Percentiles rank a stretch among this genome's conserved stretches.
These are phyloP conservation scores for Scortum barcoo DNA, from an alignment of 2,113 vertebrate species.

Conservation along the genomic window DNA sequence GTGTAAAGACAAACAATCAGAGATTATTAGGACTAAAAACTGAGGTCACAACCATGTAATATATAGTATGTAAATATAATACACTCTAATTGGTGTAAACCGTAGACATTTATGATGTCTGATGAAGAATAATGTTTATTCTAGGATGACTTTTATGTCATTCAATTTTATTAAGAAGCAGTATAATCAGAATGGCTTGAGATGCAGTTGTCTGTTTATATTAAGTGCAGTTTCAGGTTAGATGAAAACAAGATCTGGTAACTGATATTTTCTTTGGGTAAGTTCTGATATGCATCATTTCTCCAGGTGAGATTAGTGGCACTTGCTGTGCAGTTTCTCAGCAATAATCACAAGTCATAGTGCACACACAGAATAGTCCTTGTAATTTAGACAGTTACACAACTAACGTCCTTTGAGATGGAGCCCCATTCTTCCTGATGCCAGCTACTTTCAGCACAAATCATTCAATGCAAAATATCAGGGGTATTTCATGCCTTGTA, in stretches of 20 bases:
- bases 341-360: neutral
- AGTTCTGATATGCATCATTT: neutral
- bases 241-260: constrained; percentile 1
- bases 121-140: neutral
- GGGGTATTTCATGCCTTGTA: constrained; percentile 72
- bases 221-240: neutral
- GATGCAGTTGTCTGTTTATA: neutral
- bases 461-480: constrained; percentile 69
- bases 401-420: constrained; percentile 74
- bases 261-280: neutral
- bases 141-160: neutral
- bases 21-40: neutral
- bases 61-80: too few species aligned
- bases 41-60: neutral
- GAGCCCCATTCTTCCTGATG: constrained; percentile 62
- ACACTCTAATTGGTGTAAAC: neutral
- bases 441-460: constrained; percentile 72
- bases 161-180: neutral
- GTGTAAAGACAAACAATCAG: neutral
- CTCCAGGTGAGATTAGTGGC: neutral
- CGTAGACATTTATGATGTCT: neutral
- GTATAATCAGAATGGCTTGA: neutral
- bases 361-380: constrained; percentile 20
- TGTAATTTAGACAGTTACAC: neutral
- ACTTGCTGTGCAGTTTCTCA: constrained; percentile 4